Percentiles rank a stretch among this genome's conserved stretches.
phyloP scores from a whole-genome alignment of 2,888 invertebrate genomes.

The Bhutanitis thaidina region DNA sequence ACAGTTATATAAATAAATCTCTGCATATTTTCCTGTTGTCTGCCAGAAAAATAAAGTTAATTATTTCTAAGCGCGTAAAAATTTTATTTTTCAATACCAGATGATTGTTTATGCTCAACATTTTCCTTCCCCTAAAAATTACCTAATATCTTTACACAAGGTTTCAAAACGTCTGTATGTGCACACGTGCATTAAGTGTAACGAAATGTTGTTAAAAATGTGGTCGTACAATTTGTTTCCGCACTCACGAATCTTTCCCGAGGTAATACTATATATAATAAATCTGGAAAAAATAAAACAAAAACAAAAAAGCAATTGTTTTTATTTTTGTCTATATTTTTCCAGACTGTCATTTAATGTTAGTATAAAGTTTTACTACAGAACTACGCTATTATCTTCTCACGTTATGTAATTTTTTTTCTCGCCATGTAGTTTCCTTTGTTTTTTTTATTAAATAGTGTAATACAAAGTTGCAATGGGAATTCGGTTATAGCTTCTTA shows the following conservation, averaged over 20 bases:
- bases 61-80: constrained; percentile 28
- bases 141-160: background rate
- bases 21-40: constrained; percentile 30
- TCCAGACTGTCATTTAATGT: too few species aligned
- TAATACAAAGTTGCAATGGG: too few species aligned
- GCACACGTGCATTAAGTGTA: background rate
- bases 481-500: too few species aligned
- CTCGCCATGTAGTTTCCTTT: too few species aligned
- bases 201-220: constrained; percentile 30
- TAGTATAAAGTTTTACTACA: too few species aligned
- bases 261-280: constrained; percentile 29
- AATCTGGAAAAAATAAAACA: too few species aligned
- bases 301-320: too few species aligned
- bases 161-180: background rate
- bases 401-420: too few species aligned
- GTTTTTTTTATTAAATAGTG: too few species aligned
- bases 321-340: too few species aligned
- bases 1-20: constrained; percentile 17
- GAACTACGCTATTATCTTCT: too few species aligned
- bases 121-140: constrained; percentile 14
- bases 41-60: constrained; percentile 31
- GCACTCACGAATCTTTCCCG: constrained; percentile 28
- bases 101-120: background rate
- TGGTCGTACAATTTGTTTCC: constrained; percentile 31
- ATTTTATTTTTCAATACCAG: constrained; percentile 6